phyloP scores from a whole-genome alignment of 2,113 vertebrate species.

The Chroicocephalus ridibundus region DNA sequence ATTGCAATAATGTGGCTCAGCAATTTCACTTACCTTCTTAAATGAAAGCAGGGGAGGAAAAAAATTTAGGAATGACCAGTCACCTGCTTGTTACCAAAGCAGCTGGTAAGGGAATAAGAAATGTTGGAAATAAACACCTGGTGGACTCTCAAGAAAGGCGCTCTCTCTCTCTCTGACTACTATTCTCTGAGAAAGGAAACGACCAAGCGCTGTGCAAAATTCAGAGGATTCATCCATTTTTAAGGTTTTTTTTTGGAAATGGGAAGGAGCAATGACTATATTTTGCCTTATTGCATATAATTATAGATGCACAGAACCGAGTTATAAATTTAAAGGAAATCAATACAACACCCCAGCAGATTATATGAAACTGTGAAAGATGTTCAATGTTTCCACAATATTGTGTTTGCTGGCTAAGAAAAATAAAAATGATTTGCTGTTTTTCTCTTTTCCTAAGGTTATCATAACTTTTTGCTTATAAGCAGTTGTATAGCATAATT shows the following conservation, averaged over 20 bases:
- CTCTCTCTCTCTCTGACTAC: neutral
- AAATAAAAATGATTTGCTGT: neutral
- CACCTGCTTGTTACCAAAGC: neutral
- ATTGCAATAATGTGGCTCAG: neutral
- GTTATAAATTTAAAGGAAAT: neutral
- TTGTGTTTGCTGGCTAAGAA: neutral
- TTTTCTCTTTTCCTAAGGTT: constrained; percentile 1
- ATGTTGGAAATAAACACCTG: constrained; percentile 21
- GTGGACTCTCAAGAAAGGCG: neutral
- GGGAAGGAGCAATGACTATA: neutral
- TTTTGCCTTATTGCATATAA: neutral
- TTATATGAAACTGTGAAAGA: neutral
- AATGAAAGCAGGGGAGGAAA: neutral
- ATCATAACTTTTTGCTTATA: neutral
- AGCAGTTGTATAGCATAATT: neutral
- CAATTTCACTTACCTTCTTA: neutral
- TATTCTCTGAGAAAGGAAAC: neutral
- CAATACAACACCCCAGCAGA: neutral
- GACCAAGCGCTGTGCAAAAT: neutral
- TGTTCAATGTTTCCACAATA: neutral
- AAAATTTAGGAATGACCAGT: neutral
- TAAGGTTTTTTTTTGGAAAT: neutral
- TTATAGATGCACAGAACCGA: neutral
- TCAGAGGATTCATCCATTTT: neutral
- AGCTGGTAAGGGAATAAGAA: neutral